phyloP scores from a whole-genome alignment of 2,797 vertebrate genomes.

The Neoniphon sammara region DNA sequence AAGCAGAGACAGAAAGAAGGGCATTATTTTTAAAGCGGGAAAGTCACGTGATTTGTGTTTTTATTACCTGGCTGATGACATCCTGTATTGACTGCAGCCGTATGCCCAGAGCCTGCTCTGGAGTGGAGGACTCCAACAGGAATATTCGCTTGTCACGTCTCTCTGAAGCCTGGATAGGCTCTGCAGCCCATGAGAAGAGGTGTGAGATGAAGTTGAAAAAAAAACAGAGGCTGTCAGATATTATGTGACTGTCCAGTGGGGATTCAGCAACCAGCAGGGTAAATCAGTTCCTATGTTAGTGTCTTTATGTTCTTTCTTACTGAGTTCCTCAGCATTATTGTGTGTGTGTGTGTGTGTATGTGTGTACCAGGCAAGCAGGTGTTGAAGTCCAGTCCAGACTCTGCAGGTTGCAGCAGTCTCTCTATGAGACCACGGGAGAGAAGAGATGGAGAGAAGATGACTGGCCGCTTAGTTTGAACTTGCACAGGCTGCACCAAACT shows the following conservation, averaged over 20 bases:
- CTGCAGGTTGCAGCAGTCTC: slow-evolving; percentile 86
- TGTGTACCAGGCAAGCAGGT: slow-evolving; percentile 80
- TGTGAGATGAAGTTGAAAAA: not conserved
- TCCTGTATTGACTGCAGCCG: slow-evolving; percentile 83
- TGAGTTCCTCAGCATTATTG: slow-evolving; percentile 13
- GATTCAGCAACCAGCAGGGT: not conserved
- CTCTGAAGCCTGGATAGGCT: slow-evolving; percentile 75
- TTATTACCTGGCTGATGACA: slow-evolving; percentile 80
- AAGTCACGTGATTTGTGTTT: not conserved
- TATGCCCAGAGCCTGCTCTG: slow-evolving; percentile 76
- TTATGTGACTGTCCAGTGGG: not conserved
- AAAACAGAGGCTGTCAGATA: not conserved
- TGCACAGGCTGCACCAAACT: slow-evolving; percentile 87
- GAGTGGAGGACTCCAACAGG: slow-evolving; percentile 71
- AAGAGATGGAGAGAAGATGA: slow-evolving; percentile 89
- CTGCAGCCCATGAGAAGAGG: slow-evolving; percentile 59
- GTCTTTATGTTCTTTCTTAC: not conserved
- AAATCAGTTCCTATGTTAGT: not conserved
- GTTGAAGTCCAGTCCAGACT: slow-evolving; percentile 81
- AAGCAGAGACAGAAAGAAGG: not conserved
- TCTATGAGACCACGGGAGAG: slow-evolving; percentile 89
- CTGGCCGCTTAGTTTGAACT: slow-evolving; percentile 84
- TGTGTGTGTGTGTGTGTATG: slow-evolving; percentile 7
- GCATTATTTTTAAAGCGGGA: not conserved
- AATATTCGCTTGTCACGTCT: slow-evolving; percentile 76